phyloP scores from a whole-genome alignment of 2,888 invertebrate species.

The Agriopis aurantiaria region DNA sequence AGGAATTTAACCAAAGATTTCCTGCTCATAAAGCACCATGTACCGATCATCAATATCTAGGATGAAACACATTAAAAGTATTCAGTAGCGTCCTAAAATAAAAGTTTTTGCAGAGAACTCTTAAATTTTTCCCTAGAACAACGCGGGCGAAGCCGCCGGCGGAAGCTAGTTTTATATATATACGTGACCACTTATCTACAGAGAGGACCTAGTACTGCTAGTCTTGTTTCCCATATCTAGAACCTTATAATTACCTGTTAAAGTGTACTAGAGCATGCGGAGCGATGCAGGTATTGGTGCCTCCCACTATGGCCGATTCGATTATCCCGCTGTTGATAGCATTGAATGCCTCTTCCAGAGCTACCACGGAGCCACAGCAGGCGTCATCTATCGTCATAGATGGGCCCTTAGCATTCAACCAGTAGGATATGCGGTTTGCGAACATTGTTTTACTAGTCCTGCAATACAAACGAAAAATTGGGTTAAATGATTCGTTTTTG shows the following conservation, averaged over 20 bases:
- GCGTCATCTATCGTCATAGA: conserved; percentile 67
- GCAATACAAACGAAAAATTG: background rate
- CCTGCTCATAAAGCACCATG: too few species aligned
- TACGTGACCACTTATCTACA: too few species aligned
- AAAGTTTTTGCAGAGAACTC: too few species aligned
- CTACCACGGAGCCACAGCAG: conserved; percentile 67
- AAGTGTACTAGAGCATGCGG: conserved; percentile 76
- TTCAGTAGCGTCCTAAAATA: too few species aligned
- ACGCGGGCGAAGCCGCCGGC: too few species aligned
- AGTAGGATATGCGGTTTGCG: conserved; percentile 75
- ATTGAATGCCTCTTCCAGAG: conserved; percentile 65
- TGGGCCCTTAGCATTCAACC: conserved; percentile 74
- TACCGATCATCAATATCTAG: too few species aligned
- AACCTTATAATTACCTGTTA: conserved; percentile 55
- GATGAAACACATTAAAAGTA: too few species aligned
- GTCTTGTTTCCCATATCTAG: too few species aligned
- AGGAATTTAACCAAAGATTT: too few species aligned
- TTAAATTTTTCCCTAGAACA: too few species aligned
- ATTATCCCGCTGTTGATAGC: conserved; percentile 66
- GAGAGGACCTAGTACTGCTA: too few species aligned
- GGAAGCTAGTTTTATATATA: too few species aligned
- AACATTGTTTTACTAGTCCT: conserved; percentile 57
- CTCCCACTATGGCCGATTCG: conserved; percentile 88
- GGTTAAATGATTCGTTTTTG: background rate
- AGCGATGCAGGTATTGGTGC: conserved; percentile 77